Percentiles rank a stretch among this genome's conserved stretches.
phyloP scores from a whole-genome alignment of 2,113 vertebrate genomes.

The Clarias gariepinus region DNA sequence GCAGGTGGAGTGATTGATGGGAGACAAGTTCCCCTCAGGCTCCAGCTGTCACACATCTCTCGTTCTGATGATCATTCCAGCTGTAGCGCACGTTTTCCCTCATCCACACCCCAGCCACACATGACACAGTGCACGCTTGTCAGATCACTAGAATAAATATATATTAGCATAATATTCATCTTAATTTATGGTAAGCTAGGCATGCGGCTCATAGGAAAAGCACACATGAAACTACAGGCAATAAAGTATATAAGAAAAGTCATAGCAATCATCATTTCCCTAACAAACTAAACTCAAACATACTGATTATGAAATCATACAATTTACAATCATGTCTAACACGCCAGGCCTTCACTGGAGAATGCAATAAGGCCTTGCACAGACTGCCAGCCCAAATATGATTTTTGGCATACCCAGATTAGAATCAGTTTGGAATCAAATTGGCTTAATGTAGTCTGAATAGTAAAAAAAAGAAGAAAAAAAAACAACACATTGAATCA shows the following conservation, averaged over 20 bases:
- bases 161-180: background rate
- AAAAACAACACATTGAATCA: no score
- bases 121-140: background rate
- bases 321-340: background rate
- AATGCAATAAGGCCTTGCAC: no score
- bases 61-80: constrained; percentile 26
- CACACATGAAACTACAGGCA: background rate
- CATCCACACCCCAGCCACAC: background rate
- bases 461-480: no score
- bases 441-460: no score
- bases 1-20: constrained; percentile 44
- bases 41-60: constrained; percentile 46
- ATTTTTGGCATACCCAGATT: no score
- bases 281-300: background rate
- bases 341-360: background rate
- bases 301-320: background rate
- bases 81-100: constrained; percentile 12
- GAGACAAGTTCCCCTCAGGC: constrained; percentile 31
- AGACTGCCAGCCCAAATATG: no score
- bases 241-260: background rate
- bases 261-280: background rate
- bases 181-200: background rate
- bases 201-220: background rate
- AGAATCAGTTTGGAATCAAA: no score
- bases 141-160: background rate